A percentile compares a stretch with the other conserved stretches of the same genome.
Conservation (phyloP, 2,888 invertebrate genomes). For the Melolontha melolontha region DNA sequence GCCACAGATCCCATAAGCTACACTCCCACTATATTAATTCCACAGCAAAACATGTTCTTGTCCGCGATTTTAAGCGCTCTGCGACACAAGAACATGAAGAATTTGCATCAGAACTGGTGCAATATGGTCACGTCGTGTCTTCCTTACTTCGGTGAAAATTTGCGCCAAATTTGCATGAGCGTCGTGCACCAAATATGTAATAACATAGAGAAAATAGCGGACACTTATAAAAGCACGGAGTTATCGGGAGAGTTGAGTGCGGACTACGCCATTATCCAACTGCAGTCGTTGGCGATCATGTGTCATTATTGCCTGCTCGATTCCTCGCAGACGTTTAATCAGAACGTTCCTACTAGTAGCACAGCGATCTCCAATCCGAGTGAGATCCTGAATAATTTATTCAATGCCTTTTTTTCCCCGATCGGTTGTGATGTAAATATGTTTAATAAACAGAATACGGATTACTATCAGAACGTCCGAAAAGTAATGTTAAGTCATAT, state of each 20-base stretch:
- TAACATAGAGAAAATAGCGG: conserved; percentile 73
- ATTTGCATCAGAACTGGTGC: conserved; percentile 86
- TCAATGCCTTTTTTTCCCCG: conserved; percentile 83
- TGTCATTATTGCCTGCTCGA: conserved; percentile 86
- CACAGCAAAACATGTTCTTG: conserved; percentile 86
- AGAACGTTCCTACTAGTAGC: conserved; percentile 57
- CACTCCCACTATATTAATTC: conserved; percentile 74
- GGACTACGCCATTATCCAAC: conserved; percentile 82
- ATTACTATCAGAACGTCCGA: conserved; percentile 71
- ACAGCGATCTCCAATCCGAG: conserved; percentile 73
- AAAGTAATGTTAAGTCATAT: conserved; percentile 82
- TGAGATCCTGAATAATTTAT: conserved; percentile 83
- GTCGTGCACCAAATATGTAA: conserved; percentile 84
- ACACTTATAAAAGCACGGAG: conserved; percentile 58
- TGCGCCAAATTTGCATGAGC: conserved; percentile 81
- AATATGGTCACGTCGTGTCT: conserved; percentile 83
- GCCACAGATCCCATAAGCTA: conserved; percentile 69
- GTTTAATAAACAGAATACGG: conserved; percentile 61
- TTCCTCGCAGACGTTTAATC: conserved; percentile 64
- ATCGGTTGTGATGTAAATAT: conserved; percentile 62
- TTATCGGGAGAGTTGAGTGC: conserved; percentile 72
- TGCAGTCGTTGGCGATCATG: conserved; percentile 82
- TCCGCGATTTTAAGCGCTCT: conserved; percentile 83
- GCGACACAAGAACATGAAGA: conserved; percentile 76
- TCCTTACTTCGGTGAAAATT: conserved; percentile 82